A percentile compares a stretch with the other conserved stretches of the same genome.
These are phyloP conservation scores for Lophius americanus DNA, from an alignment of 2,797 vertebrate species.

Conservation along the genomic window DNA sequence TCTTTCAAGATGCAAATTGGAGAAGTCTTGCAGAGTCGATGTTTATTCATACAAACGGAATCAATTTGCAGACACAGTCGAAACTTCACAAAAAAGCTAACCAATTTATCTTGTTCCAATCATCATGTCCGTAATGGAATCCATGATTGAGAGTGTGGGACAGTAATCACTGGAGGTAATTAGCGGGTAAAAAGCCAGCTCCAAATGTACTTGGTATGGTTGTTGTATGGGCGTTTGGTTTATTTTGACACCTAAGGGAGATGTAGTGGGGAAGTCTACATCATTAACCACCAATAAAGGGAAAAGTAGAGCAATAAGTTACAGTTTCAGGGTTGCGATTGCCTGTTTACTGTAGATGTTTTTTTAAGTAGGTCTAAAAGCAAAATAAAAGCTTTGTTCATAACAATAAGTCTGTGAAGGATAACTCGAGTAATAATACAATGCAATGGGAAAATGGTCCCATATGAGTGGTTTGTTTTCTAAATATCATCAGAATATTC, in stretches of 20 bases:
- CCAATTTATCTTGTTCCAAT: conserved; percentile 8
- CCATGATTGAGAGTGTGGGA: conserved; percentile 41
- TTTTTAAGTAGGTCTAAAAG: neutral
- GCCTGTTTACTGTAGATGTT: neutral
- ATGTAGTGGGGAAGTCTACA: neutral
- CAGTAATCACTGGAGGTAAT: conserved; percentile 49
- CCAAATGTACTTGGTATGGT: conserved; percentile 39
- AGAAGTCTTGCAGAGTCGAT: conserved; percentile 58
- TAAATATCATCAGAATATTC: neutral
- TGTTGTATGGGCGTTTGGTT: conserved; percentile 30
- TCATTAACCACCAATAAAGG: neutral
- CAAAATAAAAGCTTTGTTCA: too few relatives aligned
- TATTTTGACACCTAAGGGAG: conserved; percentile 56
- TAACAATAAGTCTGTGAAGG: neutral
- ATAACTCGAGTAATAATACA: too few relatives aligned
- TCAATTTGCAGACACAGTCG: conserved; percentile 58
- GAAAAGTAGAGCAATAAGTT: neutral
- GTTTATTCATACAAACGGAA: conserved; percentile 74
- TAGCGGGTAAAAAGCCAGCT: conserved; percentile 45
- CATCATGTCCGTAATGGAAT: conserved; percentile 24
- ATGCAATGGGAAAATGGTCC: too few relatives aligned
- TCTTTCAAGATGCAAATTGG: conserved; percentile 61
- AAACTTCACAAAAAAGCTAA: conserved; percentile 30
- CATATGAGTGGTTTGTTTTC: too few relatives aligned
- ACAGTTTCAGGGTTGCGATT: neutral